phyloP scores from a whole-genome alignment of 2,888 invertebrate genomes.

The Eristalis arbustorum region DNA sequence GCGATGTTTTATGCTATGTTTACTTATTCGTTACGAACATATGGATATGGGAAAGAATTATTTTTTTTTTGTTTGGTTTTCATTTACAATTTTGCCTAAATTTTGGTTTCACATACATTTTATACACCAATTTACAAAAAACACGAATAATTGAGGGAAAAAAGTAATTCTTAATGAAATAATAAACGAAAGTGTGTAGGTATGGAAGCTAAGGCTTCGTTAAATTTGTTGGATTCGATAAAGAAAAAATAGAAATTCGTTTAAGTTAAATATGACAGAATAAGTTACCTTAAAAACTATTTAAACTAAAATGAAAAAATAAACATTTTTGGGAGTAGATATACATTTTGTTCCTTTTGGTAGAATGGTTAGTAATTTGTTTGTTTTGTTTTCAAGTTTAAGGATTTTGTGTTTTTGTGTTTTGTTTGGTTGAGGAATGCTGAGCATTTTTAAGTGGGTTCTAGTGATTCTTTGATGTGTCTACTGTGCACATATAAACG shows the following conservation, averaged over 20 bases:
- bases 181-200: conserved; percentile 1
- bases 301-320: conserved; percentile 65
- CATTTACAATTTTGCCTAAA: background rate
- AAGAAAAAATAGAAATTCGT: background rate
- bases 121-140: conserved; percentile 23
- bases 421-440: background rate
- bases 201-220: background rate
- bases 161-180: conserved; percentile 12
- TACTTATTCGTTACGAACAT: conserved; percentile 18
- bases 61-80: conserved; percentile 12
- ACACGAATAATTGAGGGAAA: conserved; percentile 16
- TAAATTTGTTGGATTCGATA: background rate
- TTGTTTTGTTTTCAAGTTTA: background rate
- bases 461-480: too few relatives aligned
- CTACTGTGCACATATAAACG: too few relatives aligned
- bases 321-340: conserved; percentile 38
- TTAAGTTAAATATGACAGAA: conserved; percentile 51
- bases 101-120: background rate
- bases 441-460: conserved; percentile 10
- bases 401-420: background rate
- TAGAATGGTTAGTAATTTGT: conserved; percentile 9
- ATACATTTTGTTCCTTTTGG: background rate
- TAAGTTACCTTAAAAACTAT: conserved; percentile 70
- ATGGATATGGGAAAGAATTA: background rate
- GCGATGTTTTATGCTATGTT: conserved; percentile 37